phyloP scores from a whole-genome alignment of 2,113 vertebrate genomes.

The Coturnix japonica region DNA sequence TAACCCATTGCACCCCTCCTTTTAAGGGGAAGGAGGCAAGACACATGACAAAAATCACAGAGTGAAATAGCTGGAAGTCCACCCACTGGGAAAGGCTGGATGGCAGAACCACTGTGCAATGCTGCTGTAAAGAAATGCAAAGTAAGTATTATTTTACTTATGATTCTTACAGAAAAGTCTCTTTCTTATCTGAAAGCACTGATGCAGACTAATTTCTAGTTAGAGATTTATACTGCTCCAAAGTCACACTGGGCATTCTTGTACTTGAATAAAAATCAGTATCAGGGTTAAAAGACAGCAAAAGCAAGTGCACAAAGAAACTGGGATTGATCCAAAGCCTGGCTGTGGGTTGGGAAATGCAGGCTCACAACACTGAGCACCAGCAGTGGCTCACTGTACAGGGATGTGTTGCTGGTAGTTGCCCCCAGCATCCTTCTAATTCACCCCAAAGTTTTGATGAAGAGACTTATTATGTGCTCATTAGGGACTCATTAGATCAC shows the following conservation, averaged over 20 bases:
- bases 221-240: not conserved
- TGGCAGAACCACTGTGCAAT: conserved; percentile 75
- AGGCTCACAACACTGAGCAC: not conserved
- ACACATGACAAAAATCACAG: conserved; percentile 69
- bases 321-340: not conserved
- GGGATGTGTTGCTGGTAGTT: not conserved
- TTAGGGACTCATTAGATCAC: not conserved
- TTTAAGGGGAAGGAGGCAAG: conserved; percentile 72
- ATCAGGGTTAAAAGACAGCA: not conserved
- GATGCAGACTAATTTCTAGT: not conserved
- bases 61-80: conserved; percentile 71
- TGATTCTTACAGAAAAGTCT: not conserved
- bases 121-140: conserved; percentile 75
- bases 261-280: not conserved
- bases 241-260: not conserved
- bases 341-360: not conserved
- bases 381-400: not conserved
- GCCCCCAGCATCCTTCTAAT: not conserved
- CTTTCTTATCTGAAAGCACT: not conserved
- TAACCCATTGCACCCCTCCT: conserved; percentile 50
- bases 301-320: not conserved
- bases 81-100: conserved; percentile 67
- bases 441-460: not conserved
- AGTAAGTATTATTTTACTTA: conserved; percentile 67
- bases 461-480: not conserved